phyloP scores from a whole-genome alignment of 2,113 vertebrate genomes.

The Struthidea cinerea region DNA sequence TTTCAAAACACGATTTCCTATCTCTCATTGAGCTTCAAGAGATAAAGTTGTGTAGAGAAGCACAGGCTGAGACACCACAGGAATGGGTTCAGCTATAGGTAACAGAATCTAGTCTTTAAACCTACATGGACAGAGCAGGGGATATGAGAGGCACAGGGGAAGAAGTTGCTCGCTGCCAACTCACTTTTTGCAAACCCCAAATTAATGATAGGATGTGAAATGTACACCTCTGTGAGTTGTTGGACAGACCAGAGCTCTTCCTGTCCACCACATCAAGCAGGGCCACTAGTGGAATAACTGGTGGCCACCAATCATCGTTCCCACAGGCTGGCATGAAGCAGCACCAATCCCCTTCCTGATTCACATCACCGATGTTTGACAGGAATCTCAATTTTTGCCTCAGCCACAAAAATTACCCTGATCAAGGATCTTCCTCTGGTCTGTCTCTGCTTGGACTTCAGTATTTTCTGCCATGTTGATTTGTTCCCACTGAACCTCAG shows the following conservation, averaged over 20 bases:
- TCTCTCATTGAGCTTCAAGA: neutral
- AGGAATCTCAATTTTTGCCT: neutral
- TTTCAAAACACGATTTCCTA: neutral
- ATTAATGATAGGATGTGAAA: neutral
- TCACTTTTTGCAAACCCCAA: neutral
- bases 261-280: neutral
- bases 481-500: neutral
- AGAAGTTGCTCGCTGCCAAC: neutral
- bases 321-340: neutral
- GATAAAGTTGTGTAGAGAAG: neutral
- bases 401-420: neutral
- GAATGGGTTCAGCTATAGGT: neutral
- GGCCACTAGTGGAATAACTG: neutral
- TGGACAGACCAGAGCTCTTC: neutral
- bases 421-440: neutral
- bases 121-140: neutral
- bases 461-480: neutral
- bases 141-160: neutral
- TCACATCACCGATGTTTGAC: neutral
- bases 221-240: neutral
- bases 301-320: neutral
- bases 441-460: neutral
- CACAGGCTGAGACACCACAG: neutral
- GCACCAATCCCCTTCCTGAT: neutral
- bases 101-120: neutral